Evolutionary conservation across 2,888 invertebrate genomes (phyloP), one percentile per base, ranked within the genome.

Genomic region (Margaritifera margaritifera): DNA sequence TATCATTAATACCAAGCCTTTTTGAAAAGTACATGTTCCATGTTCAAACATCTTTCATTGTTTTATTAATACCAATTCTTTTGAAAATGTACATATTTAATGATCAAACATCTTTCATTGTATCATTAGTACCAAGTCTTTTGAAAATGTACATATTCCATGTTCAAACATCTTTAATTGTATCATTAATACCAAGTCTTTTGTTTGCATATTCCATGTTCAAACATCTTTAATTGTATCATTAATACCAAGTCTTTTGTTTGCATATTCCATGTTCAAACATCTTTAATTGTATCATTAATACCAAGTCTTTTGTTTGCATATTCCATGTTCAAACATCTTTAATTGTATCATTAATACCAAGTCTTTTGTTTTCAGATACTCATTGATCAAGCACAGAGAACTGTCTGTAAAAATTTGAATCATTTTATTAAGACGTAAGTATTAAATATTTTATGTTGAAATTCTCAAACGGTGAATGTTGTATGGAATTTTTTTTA

Each of bases 401-500:
- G 96, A 85, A 96, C 96, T 74, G 94, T 98, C 76, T 92, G 95
- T 60, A 96, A 96, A 91, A 97, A 96, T 92, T 93, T 98, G 87
- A 94, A 93, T 78, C 93, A 94, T 78, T 97, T 98, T 90, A 93
- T 97, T 65, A 96, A 95, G 92, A 95, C 93, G 95, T 95, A 92
- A 92, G 93, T 91, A 69, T 25, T n/a, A 42, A 42, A 42, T 42
- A 42, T 42, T 42, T 50, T 56, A 20, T n/a, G 50, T 5, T 20
- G 15, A 20, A 20, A 51, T 52, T 63, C n/a, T 11, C 42, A 42
- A 42, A 42, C 2, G 42, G 42, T 42, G 42, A 42, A 11, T 42
- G 42, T 42, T 42, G 42, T 42, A 2, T 42, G 42, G 42, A 42
- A 11, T 31, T 31, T 42, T 0, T 11, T 11, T 11, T 11, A 42